These are phyloP conservation scores for Bubo bubo DNA, from an alignment of 2,113 vertebrate species.

Conservation along the genomic window DNA sequence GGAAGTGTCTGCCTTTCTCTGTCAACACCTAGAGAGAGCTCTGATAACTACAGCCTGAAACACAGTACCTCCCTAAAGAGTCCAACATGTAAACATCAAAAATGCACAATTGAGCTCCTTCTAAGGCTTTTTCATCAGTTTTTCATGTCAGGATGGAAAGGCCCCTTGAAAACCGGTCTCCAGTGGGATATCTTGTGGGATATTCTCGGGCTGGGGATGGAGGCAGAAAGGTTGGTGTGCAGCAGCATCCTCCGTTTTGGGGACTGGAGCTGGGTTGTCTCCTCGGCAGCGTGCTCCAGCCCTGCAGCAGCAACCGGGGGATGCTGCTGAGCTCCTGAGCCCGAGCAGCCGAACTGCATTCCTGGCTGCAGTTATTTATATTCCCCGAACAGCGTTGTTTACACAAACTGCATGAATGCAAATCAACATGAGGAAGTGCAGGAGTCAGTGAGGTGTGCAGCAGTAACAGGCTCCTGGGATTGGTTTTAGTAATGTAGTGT, in stretches of 20 bases:
- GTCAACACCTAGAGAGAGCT: neutral
- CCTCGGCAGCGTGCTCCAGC: neutral
- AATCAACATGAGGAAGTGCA: constrained; percentile 68
- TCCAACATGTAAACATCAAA: neutral
- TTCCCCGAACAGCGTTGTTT: constrained; percentile 75
- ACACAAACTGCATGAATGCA: constrained; percentile 78
- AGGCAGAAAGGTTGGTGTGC: neutral
- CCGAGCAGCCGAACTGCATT: constrained; percentile 43
- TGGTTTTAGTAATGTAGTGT: constrained; percentile 78
- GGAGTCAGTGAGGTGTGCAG: constrained; percentile 72
- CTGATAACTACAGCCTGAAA: neutral
- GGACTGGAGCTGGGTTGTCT: neutral
- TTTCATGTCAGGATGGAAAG: neutral
- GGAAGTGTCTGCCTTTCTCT: neutral
- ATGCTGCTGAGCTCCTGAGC: constrained; percentile 39
- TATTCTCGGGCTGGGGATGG: neutral
- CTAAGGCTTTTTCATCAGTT: neutral
- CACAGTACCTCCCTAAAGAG: neutral
- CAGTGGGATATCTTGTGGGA: neutral
- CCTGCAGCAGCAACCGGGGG: neutral
- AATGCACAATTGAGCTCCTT: neutral
- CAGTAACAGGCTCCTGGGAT: constrained; percentile 65
- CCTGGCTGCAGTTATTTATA: constrained; percentile 73
- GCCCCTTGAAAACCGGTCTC: neutral
- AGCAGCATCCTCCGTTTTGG: neutral